phyloP scores from a whole-genome alignment of 2,888 invertebrate species.

The Gymnoscelis rufifasciata region DNA sequence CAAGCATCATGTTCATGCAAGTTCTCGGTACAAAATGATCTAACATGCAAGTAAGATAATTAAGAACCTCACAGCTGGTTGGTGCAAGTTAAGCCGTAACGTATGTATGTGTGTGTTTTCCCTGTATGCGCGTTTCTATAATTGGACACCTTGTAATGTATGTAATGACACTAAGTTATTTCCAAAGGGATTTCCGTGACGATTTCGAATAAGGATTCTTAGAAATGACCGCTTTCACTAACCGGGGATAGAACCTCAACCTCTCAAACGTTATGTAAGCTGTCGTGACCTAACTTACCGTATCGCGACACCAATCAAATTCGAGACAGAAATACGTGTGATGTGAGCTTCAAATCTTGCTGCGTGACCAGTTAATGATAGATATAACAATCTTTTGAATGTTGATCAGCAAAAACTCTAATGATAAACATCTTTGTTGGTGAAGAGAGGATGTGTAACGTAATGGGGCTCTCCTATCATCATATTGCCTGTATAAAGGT shows the following conservation, averaged over 20 bases:
- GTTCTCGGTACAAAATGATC: conserved; percentile 2
- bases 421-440: not conserved
- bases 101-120: conserved; percentile 13
- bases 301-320: conserved; percentile 18
- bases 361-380: conserved; percentile 9
- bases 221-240: conserved; percentile 53
- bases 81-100: conserved; percentile 10
- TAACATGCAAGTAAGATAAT: conserved; percentile 1
- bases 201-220: conserved; percentile 47
- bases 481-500: too few relatives aligned
- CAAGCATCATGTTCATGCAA: too few relatives aligned
- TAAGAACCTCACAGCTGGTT: conserved; percentile 4
- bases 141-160: conserved; percentile 9
- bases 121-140: conserved; percentile 12
- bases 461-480: too few relatives aligned
- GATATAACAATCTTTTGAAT: not conserved
- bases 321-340: conserved; percentile 15
- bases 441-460: too few relatives aligned
- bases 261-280: conserved; percentile 38
- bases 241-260: conserved; percentile 25
- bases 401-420: not conserved
- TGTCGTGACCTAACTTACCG: conserved; percentile 36
- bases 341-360: conserved; percentile 27
- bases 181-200: conserved; percentile 28
- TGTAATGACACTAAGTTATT: not conserved